Evolutionary conservation across 2,113 vertebrate species (phyloP), one percentile per base, ranked within the genome.

Genomic region (Esox niger): DNA sequence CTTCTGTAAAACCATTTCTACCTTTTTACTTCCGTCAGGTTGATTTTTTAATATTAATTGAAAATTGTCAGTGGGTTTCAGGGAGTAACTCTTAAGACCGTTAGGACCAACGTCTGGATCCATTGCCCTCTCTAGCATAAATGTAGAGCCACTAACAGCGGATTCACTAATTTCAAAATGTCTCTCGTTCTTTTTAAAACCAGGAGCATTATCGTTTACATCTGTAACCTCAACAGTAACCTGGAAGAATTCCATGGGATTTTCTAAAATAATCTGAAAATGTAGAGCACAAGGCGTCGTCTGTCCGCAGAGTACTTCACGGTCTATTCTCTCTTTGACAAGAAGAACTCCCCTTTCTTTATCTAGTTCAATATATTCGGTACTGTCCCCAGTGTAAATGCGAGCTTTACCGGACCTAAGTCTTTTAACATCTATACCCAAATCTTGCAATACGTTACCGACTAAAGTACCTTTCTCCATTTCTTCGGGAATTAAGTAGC

Each of bases 51-150:
- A 20, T 4, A 87, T 77, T 62, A 92, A 60, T 0, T 55, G 23
- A 26, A 92, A 91, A 21, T 83, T 32, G 0, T 89, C 87, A 1
- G 87, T 84, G 3, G 86, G 68, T n/a, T 75, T 86, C 6, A 93
- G 88, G 13, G 56, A 43, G 59, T 78, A 78, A 32, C 63, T 75
- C 56, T 92, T 83, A 25, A 76, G 55, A 1, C 70, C 55, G 4
- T 83, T 83, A 1, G 21, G 8, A 20, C 77, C 77, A 0, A 82
- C 66, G 26, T 82, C 80, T 0, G 58, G 29, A 64, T 82, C 80
- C 20, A 63, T 60, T 7, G 80, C 80, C 26, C 60, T 77, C 49
- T 71, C 71, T 9, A 79, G 25, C 29, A 66, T 60, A 25, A 82
- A 80, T n/a, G 60, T 69, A 0, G 69, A 66, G 6, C 81, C 81